Conservation (phyloP, 2,113 vertebrate genomes). For the Micromys minutus region DNA sequence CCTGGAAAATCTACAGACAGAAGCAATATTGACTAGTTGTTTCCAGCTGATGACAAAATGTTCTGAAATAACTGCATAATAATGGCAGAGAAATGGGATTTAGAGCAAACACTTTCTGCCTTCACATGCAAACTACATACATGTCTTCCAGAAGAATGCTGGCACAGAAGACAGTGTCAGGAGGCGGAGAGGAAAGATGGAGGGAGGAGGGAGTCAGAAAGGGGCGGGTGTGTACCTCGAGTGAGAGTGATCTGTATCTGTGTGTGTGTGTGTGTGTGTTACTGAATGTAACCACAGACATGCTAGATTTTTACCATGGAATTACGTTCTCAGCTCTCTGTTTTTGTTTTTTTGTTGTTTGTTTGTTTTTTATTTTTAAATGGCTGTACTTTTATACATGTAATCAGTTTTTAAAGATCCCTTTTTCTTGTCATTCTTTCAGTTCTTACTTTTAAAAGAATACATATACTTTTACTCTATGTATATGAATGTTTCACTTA, state of each 20-base stretch:
- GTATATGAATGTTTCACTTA: background rate
- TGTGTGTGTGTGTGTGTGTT: background rate
- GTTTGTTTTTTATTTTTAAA: slow-evolving; percentile 15
- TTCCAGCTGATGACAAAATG: background rate
- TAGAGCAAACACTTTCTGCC: no score
- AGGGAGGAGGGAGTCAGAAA: background rate
- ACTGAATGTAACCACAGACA: background rate
- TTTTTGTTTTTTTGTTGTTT: no score
- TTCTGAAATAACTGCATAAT: background rate
- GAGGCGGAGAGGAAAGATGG: rapidly evolving
- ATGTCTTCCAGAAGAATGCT: background rate
- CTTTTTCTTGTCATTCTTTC: slow-evolving; percentile 40
- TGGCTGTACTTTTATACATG: background rate
- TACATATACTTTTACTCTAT: background rate
- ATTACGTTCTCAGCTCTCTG: background rate
- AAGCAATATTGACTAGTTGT: background rate
- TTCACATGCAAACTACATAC: no score
- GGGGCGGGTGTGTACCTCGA: background rate
- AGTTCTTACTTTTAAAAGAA: background rate
- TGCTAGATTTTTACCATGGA: background rate
- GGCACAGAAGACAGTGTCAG: background rate
- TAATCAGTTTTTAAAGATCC: background rate
- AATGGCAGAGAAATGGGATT: background rate
- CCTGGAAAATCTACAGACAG: background rate
- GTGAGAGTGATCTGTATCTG: background rate